Base-by-base conservation (phyloP, 1,140 invertebrate genomes). In the Portunus trituberculatus region DNA sequence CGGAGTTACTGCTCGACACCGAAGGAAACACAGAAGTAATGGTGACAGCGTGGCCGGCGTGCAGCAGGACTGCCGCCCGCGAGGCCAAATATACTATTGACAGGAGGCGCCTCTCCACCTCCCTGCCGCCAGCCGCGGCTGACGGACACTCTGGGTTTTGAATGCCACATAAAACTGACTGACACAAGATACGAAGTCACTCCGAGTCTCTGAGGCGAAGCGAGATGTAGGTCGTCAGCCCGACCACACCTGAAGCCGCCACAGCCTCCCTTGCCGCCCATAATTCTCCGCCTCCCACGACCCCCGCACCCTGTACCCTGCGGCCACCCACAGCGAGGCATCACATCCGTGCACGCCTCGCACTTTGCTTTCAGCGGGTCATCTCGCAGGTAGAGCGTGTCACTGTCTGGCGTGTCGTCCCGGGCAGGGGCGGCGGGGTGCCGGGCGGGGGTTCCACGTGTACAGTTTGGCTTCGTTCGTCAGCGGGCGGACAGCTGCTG, bases 111-210 rank as follows among this genome's bases (percentile, higher is more conserved):
- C 39, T 39, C 39, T 1, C 39, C 39, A 39, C 39, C 39, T 39
- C 39, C 39, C 39, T 39, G 67, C 67, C 67, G 4, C 67, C 67
- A 0, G 12, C 4, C 67, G 12, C 4, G 10, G 12, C 67, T n/a
- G 67, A 76, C 67, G 67, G 20, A 76, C 67, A 76, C 25, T 76
- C 67, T 76, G 67, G 67, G 20, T 76, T n/a, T 76, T 76, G 20
- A n/a, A n/a, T 76, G 67, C 20, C 67, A 76, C 67, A 76, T 76
- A 76, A 76, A 76, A 76, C 67, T 76, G 67, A 76, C 67, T 76
- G 20, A n/a, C n/a, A n/a, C 67, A n/a, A 76, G 20, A 76, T 76
- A 76, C 67, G 67, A 76, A 76, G 67, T 76, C 12, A 25, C 25
- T 76, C 67, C 25, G 25, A 7, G 67, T 25, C 67, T 25, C 20